Evolutionary conservation across 2,113 vertebrate species (phyloP).

Genomic region (Neodon shergylaensis): DNA sequence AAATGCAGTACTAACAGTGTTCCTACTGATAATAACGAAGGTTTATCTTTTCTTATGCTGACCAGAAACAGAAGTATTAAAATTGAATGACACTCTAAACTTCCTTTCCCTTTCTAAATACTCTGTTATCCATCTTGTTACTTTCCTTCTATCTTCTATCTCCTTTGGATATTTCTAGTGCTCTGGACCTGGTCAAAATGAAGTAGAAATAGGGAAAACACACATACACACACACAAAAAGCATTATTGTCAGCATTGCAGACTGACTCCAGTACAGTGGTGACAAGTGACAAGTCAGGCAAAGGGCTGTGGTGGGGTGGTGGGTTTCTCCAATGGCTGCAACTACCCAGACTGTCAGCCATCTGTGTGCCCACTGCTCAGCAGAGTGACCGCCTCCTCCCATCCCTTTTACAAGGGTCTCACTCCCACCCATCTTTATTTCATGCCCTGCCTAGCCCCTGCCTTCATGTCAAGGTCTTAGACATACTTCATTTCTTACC

Average conservation of each 20-base stretch:
- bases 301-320: not conserved
- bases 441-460: not conserved
- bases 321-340: not conserved
- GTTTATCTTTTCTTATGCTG: conserved; percentile 1
- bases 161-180: not conserved
- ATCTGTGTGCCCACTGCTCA: not conserved
- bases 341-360: not conserved
- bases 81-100: not conserved
- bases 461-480: conserved; percentile 16
- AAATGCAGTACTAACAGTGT: not conserved
- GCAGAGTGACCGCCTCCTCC: not conserved
- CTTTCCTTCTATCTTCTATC: not conserved
- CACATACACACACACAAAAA: not conserved
- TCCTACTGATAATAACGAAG: not conserved
- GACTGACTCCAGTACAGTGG: not conserved
- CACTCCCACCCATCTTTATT: too few relatives aligned
- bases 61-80: conserved; percentile 31
- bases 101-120: conserved; percentile 13
- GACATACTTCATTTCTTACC: not conserved
- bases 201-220: not conserved
- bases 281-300: not conserved
- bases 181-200: not conserved
- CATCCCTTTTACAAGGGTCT: not conserved
- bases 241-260: accelerated
- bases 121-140: not conserved